Conservation (phyloP, 2,888 invertebrate genomes). For the Callimorpha dominula region DNA sequence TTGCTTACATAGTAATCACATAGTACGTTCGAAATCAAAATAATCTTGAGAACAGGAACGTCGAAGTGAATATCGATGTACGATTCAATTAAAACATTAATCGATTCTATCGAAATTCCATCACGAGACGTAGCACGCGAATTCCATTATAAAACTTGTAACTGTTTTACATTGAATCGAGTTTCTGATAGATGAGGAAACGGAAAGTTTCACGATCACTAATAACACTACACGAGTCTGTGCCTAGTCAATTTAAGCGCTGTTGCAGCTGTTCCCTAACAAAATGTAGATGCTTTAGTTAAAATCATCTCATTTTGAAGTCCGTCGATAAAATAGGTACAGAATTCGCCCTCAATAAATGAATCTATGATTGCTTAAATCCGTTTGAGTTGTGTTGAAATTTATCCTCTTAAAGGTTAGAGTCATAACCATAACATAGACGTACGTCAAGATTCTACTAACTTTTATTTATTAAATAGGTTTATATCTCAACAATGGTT, state of each 20-base stretch:
- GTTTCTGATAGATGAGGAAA: constrained; percentile 19
- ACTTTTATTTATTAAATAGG: not conserved
- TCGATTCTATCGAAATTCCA: constrained; percentile 25
- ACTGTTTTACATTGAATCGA: constrained; percentile 23
- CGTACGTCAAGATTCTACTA: not conserved
- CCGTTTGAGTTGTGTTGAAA: not conserved
- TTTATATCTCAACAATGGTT: not conserved
- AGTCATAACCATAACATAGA: not conserved
- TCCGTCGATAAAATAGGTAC: not conserved
- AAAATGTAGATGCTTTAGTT: not conserved
- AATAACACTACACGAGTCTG: constrained; percentile 10
- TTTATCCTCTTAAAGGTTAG: not conserved
- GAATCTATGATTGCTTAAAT: not conserved
- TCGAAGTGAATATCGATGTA: constrained; percentile 21
- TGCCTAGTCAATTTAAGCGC: not conserved
- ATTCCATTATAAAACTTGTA: constrained; percentile 32
- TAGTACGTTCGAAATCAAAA: constrained; percentile 1
- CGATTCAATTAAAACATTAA: constrained; percentile 25
- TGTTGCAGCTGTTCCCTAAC: not conserved
- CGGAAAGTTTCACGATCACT: constrained; percentile 12
- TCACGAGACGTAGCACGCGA: constrained; percentile 21
- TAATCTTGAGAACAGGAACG: constrained; percentile 12
- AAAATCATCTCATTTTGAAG: not conserved
- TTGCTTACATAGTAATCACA: not conserved
- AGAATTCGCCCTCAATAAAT: not conserved